These are phyloP conservation scores for Scortum barcoo DNA, from an alignment of 2,113 vertebrate species.

Conservation along the genomic window DNA sequence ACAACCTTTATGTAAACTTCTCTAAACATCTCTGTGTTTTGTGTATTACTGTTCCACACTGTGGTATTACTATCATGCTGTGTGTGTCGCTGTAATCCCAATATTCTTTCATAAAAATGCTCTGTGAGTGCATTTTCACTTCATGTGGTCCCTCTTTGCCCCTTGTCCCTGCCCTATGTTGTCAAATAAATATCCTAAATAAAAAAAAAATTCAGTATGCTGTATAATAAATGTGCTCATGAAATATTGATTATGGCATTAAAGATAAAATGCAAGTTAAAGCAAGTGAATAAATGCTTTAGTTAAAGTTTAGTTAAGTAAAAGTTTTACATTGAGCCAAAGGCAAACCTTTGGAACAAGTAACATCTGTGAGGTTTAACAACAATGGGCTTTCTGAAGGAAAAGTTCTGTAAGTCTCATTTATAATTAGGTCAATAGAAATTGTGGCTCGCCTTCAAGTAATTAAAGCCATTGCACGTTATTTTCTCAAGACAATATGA, in stretches of 20 bases:
- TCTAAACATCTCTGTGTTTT: neutral
- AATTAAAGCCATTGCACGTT: too few relatives aligned
- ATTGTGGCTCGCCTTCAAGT: neutral
- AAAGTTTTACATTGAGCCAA: too few relatives aligned
- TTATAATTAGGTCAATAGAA: neutral
- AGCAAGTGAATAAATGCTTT: too few relatives aligned
- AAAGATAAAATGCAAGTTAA: too few relatives aligned
- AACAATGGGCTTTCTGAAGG: neutral
- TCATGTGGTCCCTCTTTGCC: neutral
- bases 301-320: too few relatives aligned
- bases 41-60: neutral
- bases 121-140: neutral
- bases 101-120: neutral
- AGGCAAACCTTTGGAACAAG: too few relatives aligned
- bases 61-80: neutral
- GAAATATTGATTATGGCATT: too few relatives aligned
- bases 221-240: neutral
- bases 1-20: constrained; percentile 20
- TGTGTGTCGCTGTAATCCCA: neutral
- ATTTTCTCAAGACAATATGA: neutral
- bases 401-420: too few relatives aligned
- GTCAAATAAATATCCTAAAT: neutral
- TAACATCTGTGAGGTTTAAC: too few relatives aligned
- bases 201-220: neutral
- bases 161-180: neutral